Base-by-base conservation (phyloP, 2,888 invertebrate species). In the Brachylomia viminalis region DNA sequence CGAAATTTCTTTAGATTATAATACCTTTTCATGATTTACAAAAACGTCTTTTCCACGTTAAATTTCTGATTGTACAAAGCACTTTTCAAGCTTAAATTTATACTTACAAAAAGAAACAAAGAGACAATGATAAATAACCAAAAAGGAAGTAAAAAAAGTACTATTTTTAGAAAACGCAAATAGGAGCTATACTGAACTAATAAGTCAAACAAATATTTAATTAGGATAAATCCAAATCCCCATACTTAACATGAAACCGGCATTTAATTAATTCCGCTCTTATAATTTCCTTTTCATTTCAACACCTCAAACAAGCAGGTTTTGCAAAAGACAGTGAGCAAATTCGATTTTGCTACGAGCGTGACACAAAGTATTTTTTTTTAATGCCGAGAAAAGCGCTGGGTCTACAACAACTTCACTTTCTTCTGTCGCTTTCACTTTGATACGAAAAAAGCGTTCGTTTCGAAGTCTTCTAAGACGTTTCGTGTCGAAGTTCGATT, bases 31-130 rank as follows among this genome's bases (percentile, higher is more conserved):
- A 30, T 61, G 11, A 59, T 52, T 52, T 52, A 45, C 20, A 59
- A 77, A 47, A 58, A 30, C 68, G 11, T 27, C 47, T 15, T 38
- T 52, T 59, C 15, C 13, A 5, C 30, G 11, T 77, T 3, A 42
- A 42, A 42, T 49, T 20, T n/a, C 17, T 77, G 47, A 77, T 56
- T 77, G 27, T 52, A 65, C 42, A 78, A 65, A 78, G 33, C 17
- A 15, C 49, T 64, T 78, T n/a, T 67, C 17, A 17, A 33, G 23
- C 23, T 47, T 54, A 45, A 27, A 45, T 56, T 58, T 76, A 52
- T 1, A 15, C 10, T 6, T 13, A 8, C 33, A 45, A 52, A 62
- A 62, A 33, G 2, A 33, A 33, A 58, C 8, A n/a, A 42, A 47
- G 2, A 49, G 20, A 75, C 0, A 23, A 23, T 11, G 8, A 11